Conservation (phyloP, 2,797 vertebrate species). For the Enteromius thamalakanensis region DNA sequence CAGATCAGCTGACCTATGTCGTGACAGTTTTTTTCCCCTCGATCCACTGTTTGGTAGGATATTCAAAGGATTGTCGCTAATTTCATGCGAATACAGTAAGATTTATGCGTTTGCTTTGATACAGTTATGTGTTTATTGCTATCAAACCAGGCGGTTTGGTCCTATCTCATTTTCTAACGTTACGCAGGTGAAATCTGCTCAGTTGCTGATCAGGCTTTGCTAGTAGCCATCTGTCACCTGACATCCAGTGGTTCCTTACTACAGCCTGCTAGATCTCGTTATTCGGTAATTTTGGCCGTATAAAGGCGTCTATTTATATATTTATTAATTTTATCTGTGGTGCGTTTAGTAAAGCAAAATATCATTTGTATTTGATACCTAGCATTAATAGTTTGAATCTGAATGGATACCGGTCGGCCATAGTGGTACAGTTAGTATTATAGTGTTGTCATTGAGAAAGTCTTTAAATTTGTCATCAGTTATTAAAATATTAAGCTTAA, state of each 20-base stretch:
- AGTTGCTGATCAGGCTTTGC: slow-evolving; percentile 40
- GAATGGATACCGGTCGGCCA: background rate
- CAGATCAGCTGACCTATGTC: slow-evolving; percentile 50
- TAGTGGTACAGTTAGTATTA: background rate
- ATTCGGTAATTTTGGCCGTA: background rate
- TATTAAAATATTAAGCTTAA: background rate
- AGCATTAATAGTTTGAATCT: background rate
- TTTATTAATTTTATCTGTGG: background rate
- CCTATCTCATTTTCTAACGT: background rate
- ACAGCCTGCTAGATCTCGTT: background rate
- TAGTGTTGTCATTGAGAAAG: background rate
- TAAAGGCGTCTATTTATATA: background rate
- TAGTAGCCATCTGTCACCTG: slow-evolving; percentile 47
- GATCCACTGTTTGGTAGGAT: background rate
- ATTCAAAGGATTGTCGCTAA: slow-evolving; percentile 34
- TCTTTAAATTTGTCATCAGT: background rate
- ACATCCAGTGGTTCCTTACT: slow-evolving; percentile 20
- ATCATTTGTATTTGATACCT: background rate
- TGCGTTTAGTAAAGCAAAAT: background rate
- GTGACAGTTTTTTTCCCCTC: slow-evolving; percentile 32
- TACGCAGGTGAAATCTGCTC: background rate
- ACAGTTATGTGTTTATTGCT: background rate
- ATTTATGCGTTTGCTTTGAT: background rate
- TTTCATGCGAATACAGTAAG: slow-evolving; percentile 39
- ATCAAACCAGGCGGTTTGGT: background rate